Evolutionary conservation across 2,888 invertebrate genomes (phyloP).

Genomic region (Octonoba sinensis): DNA sequence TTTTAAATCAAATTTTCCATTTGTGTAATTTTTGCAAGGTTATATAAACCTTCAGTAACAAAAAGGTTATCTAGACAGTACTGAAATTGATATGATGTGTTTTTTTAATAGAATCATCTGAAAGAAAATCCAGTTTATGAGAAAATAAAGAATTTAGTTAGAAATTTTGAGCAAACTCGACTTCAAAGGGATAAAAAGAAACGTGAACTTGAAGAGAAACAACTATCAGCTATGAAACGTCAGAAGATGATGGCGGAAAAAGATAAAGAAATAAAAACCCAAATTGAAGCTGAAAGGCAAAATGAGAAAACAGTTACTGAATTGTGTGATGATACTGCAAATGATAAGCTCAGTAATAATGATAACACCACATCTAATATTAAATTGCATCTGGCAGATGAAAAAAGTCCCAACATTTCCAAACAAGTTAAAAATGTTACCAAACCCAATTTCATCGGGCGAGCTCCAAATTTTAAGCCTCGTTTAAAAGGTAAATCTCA

Average conservation of each 20-base stretch:
- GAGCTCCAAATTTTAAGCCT: slow-evolving; percentile 28
- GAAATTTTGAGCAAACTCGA: not conserved
- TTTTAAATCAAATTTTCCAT: too few relatives aligned
- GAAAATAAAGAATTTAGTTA: slow-evolving; percentile 7
- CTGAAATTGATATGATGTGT: too few relatives aligned
- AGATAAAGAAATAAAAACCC: not conserved
- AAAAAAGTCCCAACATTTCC: slow-evolving; percentile 5
- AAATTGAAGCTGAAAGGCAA: not conserved
- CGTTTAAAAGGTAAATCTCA: not conserved
- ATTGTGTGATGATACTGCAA: not conserved
- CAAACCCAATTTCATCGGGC: slow-evolving; percentile 28
- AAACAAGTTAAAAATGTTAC: not conserved
- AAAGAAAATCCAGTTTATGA: slow-evolving; percentile 44
- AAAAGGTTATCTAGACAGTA: too few relatives aligned
- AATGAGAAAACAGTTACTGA: not conserved
- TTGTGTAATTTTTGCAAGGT: too few relatives aligned
- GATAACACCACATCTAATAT: not conserved
- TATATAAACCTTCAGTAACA: too few relatives aligned
- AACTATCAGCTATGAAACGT: not conserved
- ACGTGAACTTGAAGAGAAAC: not conserved
- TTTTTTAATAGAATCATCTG: slow-evolving; percentile 13
- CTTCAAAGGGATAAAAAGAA: slow-evolving; percentile 6
- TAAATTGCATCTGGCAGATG: slow-evolving; percentile 11
- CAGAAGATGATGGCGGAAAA: not conserved
- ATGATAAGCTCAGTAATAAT: not conserved